Percentiles rank a stretch among this genome's conserved stretches.
phyloP scores from a whole-genome alignment of 1,140 invertebrate species.

The Tribolium madens region DNA sequence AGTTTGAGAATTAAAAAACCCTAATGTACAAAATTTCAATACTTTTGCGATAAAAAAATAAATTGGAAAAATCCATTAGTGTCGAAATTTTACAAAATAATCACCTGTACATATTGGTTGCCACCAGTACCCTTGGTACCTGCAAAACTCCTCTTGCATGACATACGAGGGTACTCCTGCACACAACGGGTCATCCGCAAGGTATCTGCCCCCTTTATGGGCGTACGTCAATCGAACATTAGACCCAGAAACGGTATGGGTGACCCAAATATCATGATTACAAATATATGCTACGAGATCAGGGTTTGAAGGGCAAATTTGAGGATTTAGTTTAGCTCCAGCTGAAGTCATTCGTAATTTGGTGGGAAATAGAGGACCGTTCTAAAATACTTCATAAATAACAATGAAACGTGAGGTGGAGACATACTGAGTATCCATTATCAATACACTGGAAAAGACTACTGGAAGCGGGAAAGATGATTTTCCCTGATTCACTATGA shows the following conservation, averaged over 20 bases:
- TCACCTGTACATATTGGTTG: conserved; percentile 80
- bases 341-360: conserved; percentile 77
- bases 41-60: no score
- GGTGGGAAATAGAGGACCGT: conserved; percentile 76
- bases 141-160: conserved; percentile 97
- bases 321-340: conserved; percentile 86
- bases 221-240: conserved; percentile 84
- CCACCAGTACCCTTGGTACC: conserved; percentile 99
- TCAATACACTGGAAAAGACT: conserved; percentile 86
- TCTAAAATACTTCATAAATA: conserved; percentile 66
- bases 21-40: no score
- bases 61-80: no score
- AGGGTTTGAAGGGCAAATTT: conserved; percentile 90
- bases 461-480: conserved; percentile 91
- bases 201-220: conserved; percentile 78
- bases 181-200: conserved; percentile 86
- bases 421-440: conserved; percentile 74
- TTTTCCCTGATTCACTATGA: conserved; percentile 81
- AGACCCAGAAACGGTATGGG: conserved; percentile 80
- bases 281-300: conserved; percentile 92
- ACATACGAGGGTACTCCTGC: conserved; percentile 97
- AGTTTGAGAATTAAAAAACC: no score
- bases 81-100: no score
- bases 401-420: neutral
- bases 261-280: conserved; percentile 91